These are phyloP conservation scores for Drosophila melanogaster DNA, from an alignment of 1,140 invertebrate genomes.

Conservation along the genomic window DNA sequence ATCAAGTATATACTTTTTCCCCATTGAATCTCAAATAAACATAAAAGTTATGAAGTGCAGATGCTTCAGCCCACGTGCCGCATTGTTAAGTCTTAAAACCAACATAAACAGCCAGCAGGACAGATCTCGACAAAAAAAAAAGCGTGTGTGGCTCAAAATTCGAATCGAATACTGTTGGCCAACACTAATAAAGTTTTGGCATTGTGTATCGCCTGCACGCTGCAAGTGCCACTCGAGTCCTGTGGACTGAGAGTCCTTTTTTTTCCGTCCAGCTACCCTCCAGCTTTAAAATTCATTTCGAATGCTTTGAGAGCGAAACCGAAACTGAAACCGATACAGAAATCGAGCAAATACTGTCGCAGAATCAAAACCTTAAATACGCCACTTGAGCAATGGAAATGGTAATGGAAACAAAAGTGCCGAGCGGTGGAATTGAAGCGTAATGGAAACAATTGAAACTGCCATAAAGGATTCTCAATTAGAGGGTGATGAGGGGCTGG, in stretches of 20 bases:
- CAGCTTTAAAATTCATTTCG: slow-evolving; percentile 62
- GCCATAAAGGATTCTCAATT: slow-evolving; percentile 83
- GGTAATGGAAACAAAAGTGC: slow-evolving; percentile 77
- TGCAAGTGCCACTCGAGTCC: slow-evolving; percentile 71
- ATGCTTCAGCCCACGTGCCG: slow-evolving; percentile 65
- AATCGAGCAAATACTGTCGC: slow-evolving; percentile 72
- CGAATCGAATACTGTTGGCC: slow-evolving; percentile 58
- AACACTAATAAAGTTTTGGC: slow-evolving; percentile 69
- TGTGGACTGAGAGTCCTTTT: slow-evolving; percentile 18
- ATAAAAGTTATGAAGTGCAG: slow-evolving; percentile 34
- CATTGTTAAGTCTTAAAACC: slow-evolving; percentile 61
- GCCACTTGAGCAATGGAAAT: slow-evolving; percentile 74
- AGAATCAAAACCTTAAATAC: slow-evolving; percentile 82
- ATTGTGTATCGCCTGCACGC: slow-evolving; percentile 56
- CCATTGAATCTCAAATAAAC: slow-evolving; percentile 11
- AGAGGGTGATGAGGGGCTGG: slow-evolving; percentile 30
- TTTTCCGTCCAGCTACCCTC: slow-evolving; percentile 10
- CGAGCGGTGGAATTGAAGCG: slow-evolving; percentile 65
- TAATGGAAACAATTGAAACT: slow-evolving; percentile 83
- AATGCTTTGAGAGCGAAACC: slow-evolving; percentile 31
- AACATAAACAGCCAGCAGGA: slow-evolving; percentile 61
- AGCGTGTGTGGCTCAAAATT: slow-evolving; percentile 3
- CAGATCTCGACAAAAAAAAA: slow-evolving; percentile 8
- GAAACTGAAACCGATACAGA: slow-evolving; percentile 28
- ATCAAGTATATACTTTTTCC: background rate